Conservation (phyloP, 2,113 vertebrate species). For the Chaetura pelagica region DNA sequence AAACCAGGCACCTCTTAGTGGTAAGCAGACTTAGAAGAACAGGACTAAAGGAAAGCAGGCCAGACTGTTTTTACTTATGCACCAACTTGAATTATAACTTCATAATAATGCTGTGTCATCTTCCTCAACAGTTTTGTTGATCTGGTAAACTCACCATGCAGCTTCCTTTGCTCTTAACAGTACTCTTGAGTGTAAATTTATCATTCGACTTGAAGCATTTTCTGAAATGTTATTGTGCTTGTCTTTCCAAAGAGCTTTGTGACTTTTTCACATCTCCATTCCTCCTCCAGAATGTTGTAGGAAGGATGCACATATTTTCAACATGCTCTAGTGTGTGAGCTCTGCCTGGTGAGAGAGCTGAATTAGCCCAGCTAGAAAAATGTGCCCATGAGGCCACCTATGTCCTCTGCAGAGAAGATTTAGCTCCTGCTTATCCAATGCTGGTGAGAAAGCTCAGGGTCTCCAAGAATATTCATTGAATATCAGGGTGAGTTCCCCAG, state of each 20-base stretch:
- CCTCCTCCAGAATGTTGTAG: not conserved
- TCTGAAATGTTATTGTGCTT: not conserved
- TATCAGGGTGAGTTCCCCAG: not conserved
- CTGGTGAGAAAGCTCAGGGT: not conserved
- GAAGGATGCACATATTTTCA: not conserved
- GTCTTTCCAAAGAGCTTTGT: not conserved
- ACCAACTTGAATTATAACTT: not conserved
- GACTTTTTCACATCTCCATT: not conserved
- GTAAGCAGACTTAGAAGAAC: not conserved
- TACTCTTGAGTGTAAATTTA: not conserved
- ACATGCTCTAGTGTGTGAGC: not conserved
- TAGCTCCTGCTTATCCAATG: not conserved
- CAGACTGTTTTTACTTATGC: not conserved
- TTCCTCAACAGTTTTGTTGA: not conserved
- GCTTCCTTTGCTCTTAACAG: not conserved
- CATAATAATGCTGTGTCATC: not conserved
- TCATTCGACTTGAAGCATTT: not conserved
- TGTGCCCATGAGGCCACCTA: not conserved
- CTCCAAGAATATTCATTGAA: fast-evolving
- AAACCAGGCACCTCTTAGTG: not conserved
- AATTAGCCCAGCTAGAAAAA: not conserved
- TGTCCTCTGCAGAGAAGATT: not conserved
- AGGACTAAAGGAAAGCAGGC: not conserved
- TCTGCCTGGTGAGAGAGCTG: not conserved
- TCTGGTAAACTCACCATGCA: not conserved